Evolutionary conservation across 2,113 vertebrate species (phyloP).

Genomic region (Gymnarchus niloticus): DNA sequence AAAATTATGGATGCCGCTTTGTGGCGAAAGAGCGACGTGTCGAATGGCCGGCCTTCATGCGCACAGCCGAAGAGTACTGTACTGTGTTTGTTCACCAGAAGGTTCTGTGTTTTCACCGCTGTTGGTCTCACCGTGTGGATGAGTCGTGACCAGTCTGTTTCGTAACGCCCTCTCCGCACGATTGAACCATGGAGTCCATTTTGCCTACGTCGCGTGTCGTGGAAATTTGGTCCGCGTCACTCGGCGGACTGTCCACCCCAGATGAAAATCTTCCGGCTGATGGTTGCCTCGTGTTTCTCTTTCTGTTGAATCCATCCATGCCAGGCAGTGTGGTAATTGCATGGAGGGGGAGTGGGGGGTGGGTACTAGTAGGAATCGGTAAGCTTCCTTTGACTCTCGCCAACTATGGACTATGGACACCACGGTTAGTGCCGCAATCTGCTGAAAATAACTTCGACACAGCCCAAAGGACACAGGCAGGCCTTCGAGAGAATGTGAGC

Average conservation of each 20-base stretch:
- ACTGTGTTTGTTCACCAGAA: neutral
- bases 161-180: neutral
- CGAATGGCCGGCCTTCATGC: neutral
- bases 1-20: neutral
- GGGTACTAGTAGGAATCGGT: neutral
- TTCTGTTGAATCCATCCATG: neutral
- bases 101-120: neutral
- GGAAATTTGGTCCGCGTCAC: too few species aligned
- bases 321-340: neutral
- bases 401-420: slow-evolving; percentile 31
- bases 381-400: slow-evolving; percentile 25
- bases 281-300: neutral
- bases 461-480: slow-evolving; percentile 24
- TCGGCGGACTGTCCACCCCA: neutral
- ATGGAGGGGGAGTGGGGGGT: neutral
- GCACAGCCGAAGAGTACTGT: neutral
- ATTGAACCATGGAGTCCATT: neutral
- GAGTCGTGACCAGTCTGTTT: neutral
- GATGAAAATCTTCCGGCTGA: neutral
- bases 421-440: slow-evolving; percentile 27
- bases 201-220: neutral
- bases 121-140: neutral
- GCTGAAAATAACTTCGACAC: slow-evolving; percentile 34
- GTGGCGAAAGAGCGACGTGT: neutral
- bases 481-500: slow-evolving; percentile 15